Evolutionary conservation across 2,888 invertebrate species (phyloP).

Genomic region (Coleophora flavipennella): DNA sequence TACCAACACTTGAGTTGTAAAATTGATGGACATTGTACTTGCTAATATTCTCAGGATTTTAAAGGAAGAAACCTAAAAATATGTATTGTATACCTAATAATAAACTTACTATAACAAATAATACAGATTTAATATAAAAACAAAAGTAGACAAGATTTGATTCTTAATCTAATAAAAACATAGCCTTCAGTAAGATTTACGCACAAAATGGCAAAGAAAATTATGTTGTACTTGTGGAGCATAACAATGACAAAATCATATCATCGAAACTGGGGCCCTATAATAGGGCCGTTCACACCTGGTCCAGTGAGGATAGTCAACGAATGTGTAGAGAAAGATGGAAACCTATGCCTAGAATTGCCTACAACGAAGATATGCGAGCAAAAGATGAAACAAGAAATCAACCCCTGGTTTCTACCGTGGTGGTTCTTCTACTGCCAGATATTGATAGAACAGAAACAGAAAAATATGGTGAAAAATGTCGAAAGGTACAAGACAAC

Average conservation of each 20-base stretch:
- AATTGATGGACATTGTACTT: too few species aligned
- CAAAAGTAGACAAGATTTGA: too few species aligned
- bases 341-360: slow-evolving; percentile 23
- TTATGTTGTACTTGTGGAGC: background rate
- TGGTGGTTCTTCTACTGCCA: slow-evolving; percentile 39
- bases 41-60: too few species aligned
- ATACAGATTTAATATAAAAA: too few species aligned
- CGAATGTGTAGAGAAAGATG: slow-evolving; percentile 19
- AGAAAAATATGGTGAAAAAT: background rate
- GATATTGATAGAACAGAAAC: slow-evolving; percentile 18
- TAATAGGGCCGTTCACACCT: slow-evolving; percentile 22
- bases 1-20: too few species aligned
- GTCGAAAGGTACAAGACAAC: slow-evolving; percentile 13
- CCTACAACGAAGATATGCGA: slow-evolving; percentile 27
- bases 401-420: slow-evolving; percentile 22
- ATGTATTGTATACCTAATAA: too few species aligned
- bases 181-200: too few species aligned
- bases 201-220: background rate
- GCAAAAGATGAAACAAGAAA: slow-evolving; percentile 17
- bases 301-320: slow-evolving; percentile 13
- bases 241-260: slow-evolving; percentile 6
- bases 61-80: too few species aligned
- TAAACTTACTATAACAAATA: too few species aligned
- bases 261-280: slow-evolving; percentile 19
- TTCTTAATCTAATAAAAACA: too few species aligned